phyloP scores from a whole-genome alignment of 2,888 invertebrate species.

The Linyphia triangularis region DNA sequence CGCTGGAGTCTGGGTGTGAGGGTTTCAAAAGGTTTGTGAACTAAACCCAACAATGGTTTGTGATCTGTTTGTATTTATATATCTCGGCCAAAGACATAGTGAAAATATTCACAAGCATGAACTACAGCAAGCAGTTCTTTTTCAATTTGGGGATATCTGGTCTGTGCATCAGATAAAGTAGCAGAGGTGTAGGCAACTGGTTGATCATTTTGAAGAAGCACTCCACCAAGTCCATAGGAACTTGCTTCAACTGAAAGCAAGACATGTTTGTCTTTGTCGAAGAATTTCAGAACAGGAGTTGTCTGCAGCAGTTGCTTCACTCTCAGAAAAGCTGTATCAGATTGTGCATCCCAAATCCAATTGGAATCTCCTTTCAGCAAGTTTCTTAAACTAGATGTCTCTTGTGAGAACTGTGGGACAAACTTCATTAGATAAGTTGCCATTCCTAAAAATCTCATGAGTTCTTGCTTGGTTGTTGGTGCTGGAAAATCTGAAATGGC shows the following conservation, averaged over 20 bases:
- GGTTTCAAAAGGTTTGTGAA: constrained; percentile 78
- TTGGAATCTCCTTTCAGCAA: constrained; percentile 4
- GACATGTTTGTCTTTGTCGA: constrained; percentile 77
- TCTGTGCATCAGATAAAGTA: constrained; percentile 78
- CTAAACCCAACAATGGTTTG: constrained; percentile 79
- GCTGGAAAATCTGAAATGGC: constrained; percentile 11
- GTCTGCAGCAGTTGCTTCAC: constrained; percentile 77
- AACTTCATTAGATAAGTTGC: background rate
- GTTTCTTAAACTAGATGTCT: background rate
- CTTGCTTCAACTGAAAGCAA: constrained; percentile 78
- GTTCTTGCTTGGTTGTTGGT: constrained; percentile 23
- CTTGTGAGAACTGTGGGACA: constrained; percentile 4
- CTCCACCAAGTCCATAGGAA: constrained; percentile 78
- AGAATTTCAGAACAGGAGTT: constrained; percentile 78
- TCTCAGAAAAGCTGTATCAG: constrained; percentile 31
- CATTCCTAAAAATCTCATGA: constrained; percentile 48
- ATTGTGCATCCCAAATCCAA: constrained; percentile 76
- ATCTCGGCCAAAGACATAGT: constrained; percentile 55
- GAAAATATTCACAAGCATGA: constrained; percentile 27
- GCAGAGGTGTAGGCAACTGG: constrained; percentile 79
- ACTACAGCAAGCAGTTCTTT: constrained; percentile 77
- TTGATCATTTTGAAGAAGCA: constrained; percentile 78
- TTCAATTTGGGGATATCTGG: constrained; percentile 79
- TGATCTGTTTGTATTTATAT: constrained; percentile 79
- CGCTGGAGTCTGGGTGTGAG: constrained; percentile 79